phyloP scores from a whole-genome alignment of 2,797 vertebrate genomes.

The Acipenser transmontanus region DNA sequence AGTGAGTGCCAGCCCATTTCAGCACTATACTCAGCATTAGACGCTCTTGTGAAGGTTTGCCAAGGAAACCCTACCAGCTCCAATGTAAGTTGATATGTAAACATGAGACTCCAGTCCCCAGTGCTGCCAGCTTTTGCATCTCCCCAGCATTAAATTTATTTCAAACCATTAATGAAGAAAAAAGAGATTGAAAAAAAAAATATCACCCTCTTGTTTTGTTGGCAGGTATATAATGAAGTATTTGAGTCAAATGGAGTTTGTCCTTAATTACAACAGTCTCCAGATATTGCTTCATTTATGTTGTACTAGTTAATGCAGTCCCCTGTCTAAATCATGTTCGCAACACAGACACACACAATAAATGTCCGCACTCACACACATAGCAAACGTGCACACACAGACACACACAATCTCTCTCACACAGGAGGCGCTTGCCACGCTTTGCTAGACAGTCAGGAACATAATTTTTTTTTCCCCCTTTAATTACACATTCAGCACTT shows the following conservation, averaged over 20 bases:
- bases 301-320: conserved; percentile 47
- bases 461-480: conserved; percentile 54
- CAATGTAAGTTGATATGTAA: conserved; percentile 18
- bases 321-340: conserved; percentile 28
- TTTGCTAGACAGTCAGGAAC: conserved; percentile 65
- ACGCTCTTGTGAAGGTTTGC: too few relatives aligned
- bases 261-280: conserved; percentile 63
- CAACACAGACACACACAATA: conserved; percentile 26
- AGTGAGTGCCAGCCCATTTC: too few relatives aligned
- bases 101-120: conserved; percentile 18
- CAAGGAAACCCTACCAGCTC: conserved; percentile 13
- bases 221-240: conserved; percentile 64
- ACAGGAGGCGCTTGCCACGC: conserved; percentile 32
- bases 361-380: conserved; percentile 14
- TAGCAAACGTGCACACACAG: not conserved
- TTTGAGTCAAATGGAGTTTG: conserved; percentile 62
- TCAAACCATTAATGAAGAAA: conserved; percentile 58
- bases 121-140: conserved; percentile 31
- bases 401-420: conserved; percentile 16
- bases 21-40: too few relatives aligned
- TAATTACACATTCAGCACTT: conserved; percentile 86
- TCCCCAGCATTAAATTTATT: conserved; percentile 54
- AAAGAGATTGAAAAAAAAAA: conserved; percentile 54
- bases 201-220: conserved; percentile 59
- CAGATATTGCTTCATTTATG: conserved; percentile 64